phyloP scores from a whole-genome alignment of 2,888 invertebrate species.

The Aporophyla lueneburgensis region DNA sequence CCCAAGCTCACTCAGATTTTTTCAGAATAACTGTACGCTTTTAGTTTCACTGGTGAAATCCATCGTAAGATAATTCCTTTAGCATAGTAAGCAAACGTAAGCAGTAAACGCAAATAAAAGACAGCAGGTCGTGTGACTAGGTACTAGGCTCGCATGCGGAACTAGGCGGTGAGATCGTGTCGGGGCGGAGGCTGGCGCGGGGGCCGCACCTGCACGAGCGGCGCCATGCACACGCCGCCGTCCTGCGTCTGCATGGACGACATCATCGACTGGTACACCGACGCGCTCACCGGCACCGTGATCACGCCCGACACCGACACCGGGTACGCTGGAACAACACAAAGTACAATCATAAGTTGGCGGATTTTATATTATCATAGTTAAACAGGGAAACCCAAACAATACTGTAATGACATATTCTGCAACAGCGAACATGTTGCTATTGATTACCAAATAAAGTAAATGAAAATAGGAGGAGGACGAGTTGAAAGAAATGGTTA shows the following conservation, averaged over 20 bases:
- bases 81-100: constrained; percentile 12
- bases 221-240: constrained; percentile 96
- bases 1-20: too few relatives aligned
- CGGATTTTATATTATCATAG: background rate
- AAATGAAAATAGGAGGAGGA: background rate
- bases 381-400: background rate
- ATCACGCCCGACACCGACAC: constrained; percentile 98
- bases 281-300: constrained; percentile 98
- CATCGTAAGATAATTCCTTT: background rate
- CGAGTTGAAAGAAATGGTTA: too few relatives aligned
- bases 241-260: constrained; percentile 96
- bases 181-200: constrained; percentile 22
- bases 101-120: constrained; percentile 11
- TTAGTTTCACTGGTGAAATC: background rate
- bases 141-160: background rate
- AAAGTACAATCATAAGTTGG: background rate
- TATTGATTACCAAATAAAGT: background rate
- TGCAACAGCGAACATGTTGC: background rate
- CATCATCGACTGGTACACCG: constrained; percentile 99
- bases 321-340: constrained; percentile 91
- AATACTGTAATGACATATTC: background rate
- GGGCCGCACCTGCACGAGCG: constrained; percentile 93
- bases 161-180: constrained; percentile 7
- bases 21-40: background rate
- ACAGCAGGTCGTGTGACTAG: background rate